Base-by-base conservation (phyloP, 2,888 invertebrate genomes). In the Tiphia femorata region DNA sequence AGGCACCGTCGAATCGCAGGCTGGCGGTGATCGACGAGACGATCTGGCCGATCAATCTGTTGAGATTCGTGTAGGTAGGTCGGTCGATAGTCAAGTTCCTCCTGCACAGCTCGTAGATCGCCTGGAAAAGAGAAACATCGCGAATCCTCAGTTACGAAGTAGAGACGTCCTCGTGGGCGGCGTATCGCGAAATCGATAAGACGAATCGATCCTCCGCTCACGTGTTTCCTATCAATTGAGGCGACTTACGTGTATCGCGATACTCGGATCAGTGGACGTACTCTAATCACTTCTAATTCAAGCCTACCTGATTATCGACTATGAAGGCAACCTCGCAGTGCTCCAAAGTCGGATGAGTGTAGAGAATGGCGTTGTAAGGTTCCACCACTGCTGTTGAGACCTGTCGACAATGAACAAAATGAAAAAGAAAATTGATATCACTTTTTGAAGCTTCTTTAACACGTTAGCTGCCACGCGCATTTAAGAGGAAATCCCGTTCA, bases 1-100 rank as follows among this genome's bases (percentile, higher is more conserved):
- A 87, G 5, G 95, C 94, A 25, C 95, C 95, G 76, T 93, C 93
- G 80, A 96, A 95, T 44, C 95, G 87, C 61, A 96, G 84, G 25
- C 94, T 94, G 1, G 95, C 94, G 1, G 95, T 95, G 62, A 96
- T 94, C 0, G 94, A 95, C 27, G 90, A 94, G 50, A 95, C 94
- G 49, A 92, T 90, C 83, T 92, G 92, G 68, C 94, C 87, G 58
- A 91, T 89, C 37, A 92, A 83, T 14, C 91, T 85, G 78, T 92
- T 92, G 8, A 92, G 81, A 79, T 91, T 91, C 5, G 86, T 86
- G 79, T 91, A 92, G 1, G 89, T 88, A 19, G 92, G 91, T 21
- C 91, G 84, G 58, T 87, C 88, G 47, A 90, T 87, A 67, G 85
- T 86, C 58, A 91, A 87, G 50, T 77, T 77, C 17, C 76, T 66